Percentiles rank a stretch among this genome's conserved stretches.
Conservation (phyloP, 2,888 invertebrate genomes). For the Herminia tarsipennalis region DNA sequence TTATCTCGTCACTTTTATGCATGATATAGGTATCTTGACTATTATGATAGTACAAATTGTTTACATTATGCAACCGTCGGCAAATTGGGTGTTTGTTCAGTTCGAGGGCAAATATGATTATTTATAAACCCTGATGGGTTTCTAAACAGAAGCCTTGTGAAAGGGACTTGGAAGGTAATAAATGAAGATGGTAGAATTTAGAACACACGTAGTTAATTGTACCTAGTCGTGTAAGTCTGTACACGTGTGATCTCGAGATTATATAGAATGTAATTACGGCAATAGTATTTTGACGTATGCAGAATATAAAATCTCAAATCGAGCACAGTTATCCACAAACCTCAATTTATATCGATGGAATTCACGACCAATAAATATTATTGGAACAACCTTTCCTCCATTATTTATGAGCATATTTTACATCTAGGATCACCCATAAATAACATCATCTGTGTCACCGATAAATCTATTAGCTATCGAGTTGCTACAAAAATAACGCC, state of each 20-base stretch:
- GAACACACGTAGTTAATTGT: constrained; percentile 3
- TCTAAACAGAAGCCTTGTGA: background rate
- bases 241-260: background rate
- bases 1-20: constrained; percentile 39
- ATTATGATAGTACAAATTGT: constrained; percentile 35
- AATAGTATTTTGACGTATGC: no score
- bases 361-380: constrained; percentile 22
- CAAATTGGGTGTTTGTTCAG: constrained; percentile 19
- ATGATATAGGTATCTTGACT: constrained; percentile 36
- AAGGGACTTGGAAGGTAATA: constrained; percentile 6
- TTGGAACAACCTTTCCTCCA: constrained; percentile 11
- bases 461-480: constrained; percentile 40
- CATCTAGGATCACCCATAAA: constrained; percentile 29
- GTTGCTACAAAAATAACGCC: constrained; percentile 34
- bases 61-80: constrained; percentile 38
- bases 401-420: constrained; percentile 36
- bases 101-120: constrained; percentile 3
- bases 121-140: no score
- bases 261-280: background rate
- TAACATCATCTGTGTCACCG: constrained; percentile 22
- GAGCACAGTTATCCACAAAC: no score
- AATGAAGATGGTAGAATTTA: constrained; percentile 12
- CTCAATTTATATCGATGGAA: constrained; percentile 1
- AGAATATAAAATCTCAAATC: no score
- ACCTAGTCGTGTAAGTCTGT: constrained; percentile 1